Base-by-base conservation (phyloP, 2,113 vertebrate species). In the Oryzias melastigma region DNA sequence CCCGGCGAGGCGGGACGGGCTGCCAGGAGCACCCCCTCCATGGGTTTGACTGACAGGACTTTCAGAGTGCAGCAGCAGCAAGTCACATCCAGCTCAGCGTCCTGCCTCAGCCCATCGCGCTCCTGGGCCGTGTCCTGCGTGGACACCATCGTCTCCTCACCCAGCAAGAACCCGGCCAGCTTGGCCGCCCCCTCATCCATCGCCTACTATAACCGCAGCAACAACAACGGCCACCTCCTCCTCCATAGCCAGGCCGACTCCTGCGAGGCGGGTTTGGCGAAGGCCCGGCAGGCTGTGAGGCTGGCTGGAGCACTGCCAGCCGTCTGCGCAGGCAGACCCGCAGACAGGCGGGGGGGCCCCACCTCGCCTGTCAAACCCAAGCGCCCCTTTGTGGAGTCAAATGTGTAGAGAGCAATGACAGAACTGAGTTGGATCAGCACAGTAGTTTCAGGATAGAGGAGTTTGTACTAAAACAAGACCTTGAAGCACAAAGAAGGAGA, bases 351-450 rank as follows among this genome's bases (percentile, higher is more conserved):
- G 93, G 78, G 93, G 87, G 91, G 95, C 80, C 94, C 96, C 54
- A 95, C 94, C 4, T 96, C 97, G 75, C 96, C 97, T 73, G 95
- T 99, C 91, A 99, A 99, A 96, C 95, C 97, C 94, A 99, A 98
- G 95, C 95, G 96, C 94, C 96, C 97, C 16, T 99, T 99, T 87
- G 96, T 99, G 73, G 97, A 99, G 93, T 98, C 97, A 78, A 99
- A 99, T 75, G 97, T 99, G 81, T 99, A 89, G 46, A 18, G 35
- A 35, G 12, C 12, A 8, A 35, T 8, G 0, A 35, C 35, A 35
- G 35, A 35, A 35, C 35, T 8, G 35, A 8, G 8, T 35, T 12
- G 10, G 35, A 35, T 12, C 10, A 12, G 35, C 10, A 35, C 35
- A 35, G 25, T 5, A 25, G 25, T 25, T 25, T 25, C 25, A 25